Base-by-base conservation (phyloP, 2,113 vertebrate species). In the Cyphomyrus discorhynchus region DNA sequence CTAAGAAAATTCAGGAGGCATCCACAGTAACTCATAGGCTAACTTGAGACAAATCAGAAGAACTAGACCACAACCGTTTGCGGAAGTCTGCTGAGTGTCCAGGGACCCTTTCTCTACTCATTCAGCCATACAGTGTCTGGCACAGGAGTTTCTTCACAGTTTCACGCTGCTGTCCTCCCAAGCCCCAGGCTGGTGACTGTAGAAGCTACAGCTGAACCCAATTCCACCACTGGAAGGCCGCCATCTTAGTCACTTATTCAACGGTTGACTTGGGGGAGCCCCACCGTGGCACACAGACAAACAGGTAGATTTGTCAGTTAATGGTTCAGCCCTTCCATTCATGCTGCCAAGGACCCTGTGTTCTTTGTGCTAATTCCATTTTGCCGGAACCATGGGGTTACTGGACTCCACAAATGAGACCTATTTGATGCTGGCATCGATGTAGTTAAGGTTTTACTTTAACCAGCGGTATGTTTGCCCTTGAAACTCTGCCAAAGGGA, bases 381-480 rank as follows among this genome's bases (percentile, higher is more conserved):
- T 39, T 83, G 46, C 88, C 19, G 9, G 70, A 82, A 46, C 85
- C 50, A 39, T 45, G 35, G 56, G 87, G 39, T 88, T 45, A 46
- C 31, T 88, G 35, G 31, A n/a, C 52, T 42, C 21, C 39, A 45
- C 17, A 88, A 88, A 46, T n/a, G 39, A 88, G 87, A 24, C 39
- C 87, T n/a, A n/a, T n/a, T 35, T 46, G 27, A 13, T 88, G 87
- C 58, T 42, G 88, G 74, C 31, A 35, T 27, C 31, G 70, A 82
- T 82, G 50, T 27, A 27, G 35, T 80, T 89, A 46, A 47, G 45
- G 50, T 84, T 4, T 46, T 56, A 90, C 86, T 87, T 84, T 66
- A 24, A n/a, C 50, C 39, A 5, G 90, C n/a, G 27, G 74, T 82
- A 62, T 62, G 53, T 35, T 42, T 87, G 27, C 21, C 35, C 49